Conservation (phyloP, 2,797 vertebrate species). For the Neomorphus geoffroyi region DNA sequence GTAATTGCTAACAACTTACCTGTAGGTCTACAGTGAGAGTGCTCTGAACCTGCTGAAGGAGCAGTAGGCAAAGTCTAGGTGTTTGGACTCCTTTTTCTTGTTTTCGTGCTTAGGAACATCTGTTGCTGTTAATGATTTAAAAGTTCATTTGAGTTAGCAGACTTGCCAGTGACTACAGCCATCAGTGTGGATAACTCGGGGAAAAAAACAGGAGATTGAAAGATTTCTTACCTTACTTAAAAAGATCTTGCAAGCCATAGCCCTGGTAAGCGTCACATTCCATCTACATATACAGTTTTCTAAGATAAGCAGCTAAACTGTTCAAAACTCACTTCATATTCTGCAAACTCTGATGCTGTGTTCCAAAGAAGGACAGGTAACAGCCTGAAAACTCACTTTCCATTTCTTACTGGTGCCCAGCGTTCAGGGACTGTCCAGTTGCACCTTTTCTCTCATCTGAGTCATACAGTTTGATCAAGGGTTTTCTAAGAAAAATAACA, state of each 20-base stretch:
- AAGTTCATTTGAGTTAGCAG: background rate
- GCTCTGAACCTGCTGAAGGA: background rate
- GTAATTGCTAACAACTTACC: background rate
- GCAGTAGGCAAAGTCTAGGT: background rate
- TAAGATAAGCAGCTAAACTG: background rate
- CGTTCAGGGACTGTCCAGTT: background rate
- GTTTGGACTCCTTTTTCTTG: background rate
- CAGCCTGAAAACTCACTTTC: background rate
- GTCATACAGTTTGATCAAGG: rapidly evolving
- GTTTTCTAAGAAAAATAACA: background rate
- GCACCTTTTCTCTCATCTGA: background rate
- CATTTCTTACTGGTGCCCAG: background rate
- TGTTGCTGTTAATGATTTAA: background rate
- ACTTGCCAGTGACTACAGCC: background rate
- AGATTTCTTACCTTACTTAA: background rate
- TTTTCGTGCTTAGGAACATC: background rate
- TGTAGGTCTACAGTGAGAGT: background rate
- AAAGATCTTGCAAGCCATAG: background rate
- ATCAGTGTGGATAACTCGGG: background rate
- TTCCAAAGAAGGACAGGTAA: background rate
- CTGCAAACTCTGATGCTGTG: background rate
- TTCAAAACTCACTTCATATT: background rate
- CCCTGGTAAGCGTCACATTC: background rate
- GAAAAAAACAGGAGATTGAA: background rate
- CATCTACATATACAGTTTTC: background rate